A percentile compares a stretch with the other conserved stretches of the same genome.
phyloP scores from a whole-genome alignment of 2,888 invertebrate genomes.

The Nipponacmea schrenckii region DNA sequence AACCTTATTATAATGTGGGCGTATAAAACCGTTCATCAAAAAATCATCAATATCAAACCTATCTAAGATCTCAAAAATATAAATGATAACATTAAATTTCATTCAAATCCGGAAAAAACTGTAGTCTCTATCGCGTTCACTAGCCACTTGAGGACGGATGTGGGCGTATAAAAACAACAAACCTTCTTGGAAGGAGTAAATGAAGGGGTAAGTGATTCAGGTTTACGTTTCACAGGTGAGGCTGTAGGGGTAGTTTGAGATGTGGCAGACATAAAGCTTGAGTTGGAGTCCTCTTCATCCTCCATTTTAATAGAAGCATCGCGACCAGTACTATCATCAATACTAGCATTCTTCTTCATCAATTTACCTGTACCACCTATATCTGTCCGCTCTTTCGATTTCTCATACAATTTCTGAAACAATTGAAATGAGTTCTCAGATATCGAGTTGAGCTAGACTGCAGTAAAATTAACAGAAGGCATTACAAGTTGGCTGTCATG shows the following conservation, averaged over 20 bases:
- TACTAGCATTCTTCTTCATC: conserved; percentile 25
- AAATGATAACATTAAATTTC: too few species aligned
- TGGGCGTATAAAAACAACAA: too few species aligned
- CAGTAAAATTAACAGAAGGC: too few species aligned
- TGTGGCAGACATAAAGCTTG: conserved; percentile 17
- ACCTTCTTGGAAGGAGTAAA: conserved; percentile 12
- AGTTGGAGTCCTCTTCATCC: conserved; percentile 25
- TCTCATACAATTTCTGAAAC: conserved; percentile 60
- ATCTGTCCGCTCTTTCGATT: conserved; percentile 66
- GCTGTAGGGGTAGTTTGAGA: background rate
- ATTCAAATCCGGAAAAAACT: too few species aligned
- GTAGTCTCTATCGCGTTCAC: too few species aligned
- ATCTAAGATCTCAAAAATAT: too few species aligned
- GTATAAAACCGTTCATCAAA: too few species aligned
- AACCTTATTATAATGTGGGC: too few species aligned
- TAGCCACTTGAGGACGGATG: too few species aligned
- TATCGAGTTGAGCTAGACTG: too few species aligned
- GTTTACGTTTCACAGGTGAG: background rate
- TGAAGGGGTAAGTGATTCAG: conserved; percentile 12
- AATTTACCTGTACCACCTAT: conserved; percentile 45
- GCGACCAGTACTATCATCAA: conserved; percentile 21
- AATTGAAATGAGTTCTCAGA: background rate
- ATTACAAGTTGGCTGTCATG: too few species aligned
- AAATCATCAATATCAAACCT: too few species aligned
- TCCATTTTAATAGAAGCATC: conserved; percentile 26